Conservation (phyloP, 2,888 invertebrate species). For the Drosophila mimetica region DNA sequence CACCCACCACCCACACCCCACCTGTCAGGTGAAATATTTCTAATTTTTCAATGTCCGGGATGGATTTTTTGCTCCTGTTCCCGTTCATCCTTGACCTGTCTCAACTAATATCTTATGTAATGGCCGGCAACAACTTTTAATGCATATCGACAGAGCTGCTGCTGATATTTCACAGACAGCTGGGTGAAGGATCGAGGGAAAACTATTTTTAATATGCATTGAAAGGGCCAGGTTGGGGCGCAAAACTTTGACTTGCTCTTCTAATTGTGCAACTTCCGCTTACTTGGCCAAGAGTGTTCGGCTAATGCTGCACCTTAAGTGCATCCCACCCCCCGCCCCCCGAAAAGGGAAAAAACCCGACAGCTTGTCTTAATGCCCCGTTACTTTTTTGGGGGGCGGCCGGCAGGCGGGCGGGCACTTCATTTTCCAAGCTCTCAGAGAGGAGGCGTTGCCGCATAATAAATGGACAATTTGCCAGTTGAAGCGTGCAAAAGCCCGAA, state of each 20-base stretch:
- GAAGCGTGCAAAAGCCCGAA: constrained; percentile 75
- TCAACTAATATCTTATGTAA: constrained; percentile 71
- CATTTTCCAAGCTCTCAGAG: constrained; percentile 62
- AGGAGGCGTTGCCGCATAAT: constrained; percentile 82
- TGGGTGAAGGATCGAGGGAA: constrained; percentile 25
- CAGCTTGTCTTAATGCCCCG: constrained; percentile 72
- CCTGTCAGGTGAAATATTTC: constrained; percentile 66
- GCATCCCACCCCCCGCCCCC: constrained; percentile 44
- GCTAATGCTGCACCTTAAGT: constrained; percentile 78
- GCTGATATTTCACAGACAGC: constrained; percentile 73
- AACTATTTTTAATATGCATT: constrained; percentile 74
- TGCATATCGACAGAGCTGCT: constrained; percentile 67
- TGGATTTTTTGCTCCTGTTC: constrained; percentile 51
- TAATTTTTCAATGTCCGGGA: constrained; percentile 73
- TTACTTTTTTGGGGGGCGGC: constrained; percentile 19
- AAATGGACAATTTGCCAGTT: constrained; percentile 81
- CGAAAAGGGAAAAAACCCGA: constrained; percentile 19
- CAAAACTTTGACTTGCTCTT: constrained; percentile 74
- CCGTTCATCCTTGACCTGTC: constrained; percentile 54
- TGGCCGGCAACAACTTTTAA: constrained; percentile 68
- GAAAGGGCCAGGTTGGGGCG: constrained; percentile 33
- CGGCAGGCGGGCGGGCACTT: constrained; percentile 55
- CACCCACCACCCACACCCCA: constrained; percentile 45
- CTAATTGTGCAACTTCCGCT: constrained; percentile 78
- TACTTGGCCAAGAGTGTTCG: constrained; percentile 68